Base-by-base conservation (phyloP, 2,113 vertebrate species). In the Capreolus pygargus region DNA sequence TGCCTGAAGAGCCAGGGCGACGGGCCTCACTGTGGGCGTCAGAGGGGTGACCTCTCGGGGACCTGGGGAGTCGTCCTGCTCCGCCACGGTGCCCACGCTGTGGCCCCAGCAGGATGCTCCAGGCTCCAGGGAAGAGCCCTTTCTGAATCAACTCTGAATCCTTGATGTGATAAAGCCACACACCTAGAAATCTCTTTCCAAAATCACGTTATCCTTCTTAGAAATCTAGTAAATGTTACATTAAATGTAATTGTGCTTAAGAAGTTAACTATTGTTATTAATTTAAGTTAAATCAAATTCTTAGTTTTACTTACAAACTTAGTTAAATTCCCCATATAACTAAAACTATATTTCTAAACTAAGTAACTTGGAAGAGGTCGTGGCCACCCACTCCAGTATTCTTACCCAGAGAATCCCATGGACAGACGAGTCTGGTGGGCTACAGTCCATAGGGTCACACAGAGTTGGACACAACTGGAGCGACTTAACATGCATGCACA, bases 401-500 rank as follows among this genome's bases (percentile, higher is more conserved):
- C n/a, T 21, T 36, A n/a, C 19, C 19, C 12, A 2, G 64, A 70
- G 64, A 70, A 21, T 36, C n/a, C 64, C 1, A 6, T 23, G 64
- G 19, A 70, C n/a, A 36, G 64, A 70, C 0, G 9, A 70, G n/a
- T 19, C 64, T 36, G 64, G 64, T 36, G 9, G 64, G 64, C 64
- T 23, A 11, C n/a, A 36, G 64, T 36, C 19, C 19, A 21, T 36
- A 19, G 64, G 64, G 10, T 70, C 1, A 1, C n/a, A 67, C 64
- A 70, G n/a, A 36, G 19, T 36, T n/a, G 21, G 64, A 36, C 19
- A 36, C n/a, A 36, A 36, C n/a, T 70, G 19, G 23, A 21, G n/a
- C 2, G 2, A 12, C n/a, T 70, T 36, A 2, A 21, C 17, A 12
- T 12, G 64, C 19, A 23, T 0, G 4, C n/a, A 36, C 64, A 76